Conservation (phyloP, 2,888 invertebrate species). For the Ormyrus pomaceus region DNA sequence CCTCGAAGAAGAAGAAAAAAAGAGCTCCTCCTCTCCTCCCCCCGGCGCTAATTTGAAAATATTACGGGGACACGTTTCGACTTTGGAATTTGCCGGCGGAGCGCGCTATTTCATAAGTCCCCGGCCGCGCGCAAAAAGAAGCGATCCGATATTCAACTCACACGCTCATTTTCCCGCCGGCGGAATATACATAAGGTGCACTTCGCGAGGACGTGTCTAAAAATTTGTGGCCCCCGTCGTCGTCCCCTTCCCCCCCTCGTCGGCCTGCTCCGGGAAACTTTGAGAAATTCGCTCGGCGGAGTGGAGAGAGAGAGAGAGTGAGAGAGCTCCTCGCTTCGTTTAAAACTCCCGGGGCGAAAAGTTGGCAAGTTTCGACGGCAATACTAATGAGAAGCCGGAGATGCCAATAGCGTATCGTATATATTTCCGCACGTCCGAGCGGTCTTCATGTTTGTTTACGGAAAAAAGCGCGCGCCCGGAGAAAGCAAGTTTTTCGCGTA, state of each 20-base stretch:
- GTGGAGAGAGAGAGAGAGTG: background rate
- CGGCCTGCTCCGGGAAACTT: slow-evolving; percentile 11
- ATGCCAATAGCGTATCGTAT: slow-evolving; percentile 49
- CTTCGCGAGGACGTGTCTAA: slow-evolving; percentile 48
- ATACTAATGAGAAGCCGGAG: slow-evolving; percentile 54
- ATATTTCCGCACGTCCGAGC: slow-evolving; percentile 46
- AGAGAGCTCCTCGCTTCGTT: slow-evolving; percentile 35
- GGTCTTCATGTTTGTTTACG: slow-evolving; percentile 47
- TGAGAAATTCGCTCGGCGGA: slow-evolving; percentile 33
- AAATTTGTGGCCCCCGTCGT: slow-evolving; percentile 46
- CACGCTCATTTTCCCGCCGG: slow-evolving; percentile 51
- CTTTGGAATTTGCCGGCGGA: slow-evolving; percentile 39
- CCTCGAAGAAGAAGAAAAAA: slow-evolving; percentile 7
- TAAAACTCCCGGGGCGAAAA: slow-evolving; percentile 50
- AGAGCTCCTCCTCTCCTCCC: background rate
- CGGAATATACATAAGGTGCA: slow-evolving; percentile 53
- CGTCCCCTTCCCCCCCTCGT: background rate
- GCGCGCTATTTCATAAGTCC: slow-evolving; percentile 35
- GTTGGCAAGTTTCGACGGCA: slow-evolving; percentile 54
- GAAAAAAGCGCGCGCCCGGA: background rate
- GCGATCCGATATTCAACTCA: slow-evolving; percentile 55
- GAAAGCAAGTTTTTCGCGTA: slow-evolving; percentile 19
- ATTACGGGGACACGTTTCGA: slow-evolving; percentile 51
- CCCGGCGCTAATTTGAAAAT: slow-evolving; percentile 55
- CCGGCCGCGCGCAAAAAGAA: background rate